Evolutionary conservation across 2,888 invertebrate genomes (phyloP).

Genomic region (Endotricha flammealis): DNA sequence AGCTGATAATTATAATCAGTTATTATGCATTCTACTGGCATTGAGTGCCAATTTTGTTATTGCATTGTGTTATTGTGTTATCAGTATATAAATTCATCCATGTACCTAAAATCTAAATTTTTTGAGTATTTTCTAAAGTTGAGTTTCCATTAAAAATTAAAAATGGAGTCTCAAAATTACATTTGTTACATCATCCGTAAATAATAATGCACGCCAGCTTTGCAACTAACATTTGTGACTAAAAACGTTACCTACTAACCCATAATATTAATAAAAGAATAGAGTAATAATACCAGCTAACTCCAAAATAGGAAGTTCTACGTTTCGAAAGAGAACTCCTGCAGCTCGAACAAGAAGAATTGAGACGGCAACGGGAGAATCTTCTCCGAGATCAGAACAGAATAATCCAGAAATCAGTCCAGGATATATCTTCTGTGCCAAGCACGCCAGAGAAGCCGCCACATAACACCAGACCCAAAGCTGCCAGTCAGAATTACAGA

Average conservation of each 20-base stretch:
- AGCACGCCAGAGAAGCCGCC: constrained; percentile 55
- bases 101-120: no score
- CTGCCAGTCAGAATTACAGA: constrained; percentile 46
- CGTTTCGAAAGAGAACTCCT: constrained; percentile 88
- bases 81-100: no score
- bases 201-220: constrained; percentile 37
- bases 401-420: constrained; percentile 79
- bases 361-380: constrained; percentile 85
- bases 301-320: constrained; percentile 79
- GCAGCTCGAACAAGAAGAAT: constrained; percentile 87
- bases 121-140: no score
- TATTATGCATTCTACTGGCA: no score
- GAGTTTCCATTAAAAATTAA: background rate
- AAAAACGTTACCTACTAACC: constrained; percentile 25
- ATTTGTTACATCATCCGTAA: constrained; percentile 10
- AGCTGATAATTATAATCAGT: no score
- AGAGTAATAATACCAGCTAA: constrained; percentile 14
- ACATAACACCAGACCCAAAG: constrained; percentile 35
- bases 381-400: constrained; percentile 82
- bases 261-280: constrained; percentile 6
- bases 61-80: no score
- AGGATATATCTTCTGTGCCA: constrained; percentile 73
- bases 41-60: no score
- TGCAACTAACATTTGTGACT: constrained; percentile 19
- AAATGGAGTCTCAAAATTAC: constrained; percentile 4